A percentile compares a stretch with the other conserved stretches of the same genome.
Conservation (phyloP, 37 sponge, comb jelly and placozoan species). For the Diacarnus erythraeanus region DNA sequence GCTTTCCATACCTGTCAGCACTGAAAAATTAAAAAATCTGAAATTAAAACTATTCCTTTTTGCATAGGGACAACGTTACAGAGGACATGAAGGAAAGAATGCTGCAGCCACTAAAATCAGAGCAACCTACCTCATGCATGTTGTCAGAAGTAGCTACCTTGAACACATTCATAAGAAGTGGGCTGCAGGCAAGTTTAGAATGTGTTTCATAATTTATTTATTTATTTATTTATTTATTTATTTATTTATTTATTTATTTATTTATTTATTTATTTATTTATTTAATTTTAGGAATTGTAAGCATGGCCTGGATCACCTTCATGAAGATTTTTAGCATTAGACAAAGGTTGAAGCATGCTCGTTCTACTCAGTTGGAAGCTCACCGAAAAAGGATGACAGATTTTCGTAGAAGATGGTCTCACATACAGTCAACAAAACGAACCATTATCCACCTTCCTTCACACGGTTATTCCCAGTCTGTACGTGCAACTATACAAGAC, state of each 20-base stretch:
- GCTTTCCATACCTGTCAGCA: constrained; percentile 36
- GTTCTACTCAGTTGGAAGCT: constrained; percentile 32
- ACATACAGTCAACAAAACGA: constrained; percentile 28
- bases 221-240: not conserved
- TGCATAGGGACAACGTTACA: constrained; percentile 72
- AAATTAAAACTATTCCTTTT: not conserved
- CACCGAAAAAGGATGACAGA: constrained; percentile 1
- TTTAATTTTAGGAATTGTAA: constrained; percentile 61
- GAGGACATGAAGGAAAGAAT: constrained; percentile 52
- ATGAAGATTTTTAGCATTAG: constrained; percentile 47
- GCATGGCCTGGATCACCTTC: constrained; percentile 79
- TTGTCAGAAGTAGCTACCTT: constrained; percentile 49
- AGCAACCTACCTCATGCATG: constrained; percentile 84
- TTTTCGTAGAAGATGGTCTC: constrained; percentile 58
- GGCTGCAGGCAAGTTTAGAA: constrained; percentile 60
- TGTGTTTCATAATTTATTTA: not conserved
- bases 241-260: not conserved
- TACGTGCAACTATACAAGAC: constrained; percentile 51
- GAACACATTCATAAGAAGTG: constrained; percentile 62
- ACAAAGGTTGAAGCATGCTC: constrained; percentile 38
- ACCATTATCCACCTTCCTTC: constrained; percentile 90
- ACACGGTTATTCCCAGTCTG: constrained; percentile 52
- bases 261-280: not conserved
- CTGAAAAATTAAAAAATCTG: not conserved
- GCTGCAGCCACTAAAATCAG: constrained; percentile 74